Evolutionary conservation across 1,140 invertebrate genomes (phyloP).

Genomic region (Acarapis woodi): DNA sequence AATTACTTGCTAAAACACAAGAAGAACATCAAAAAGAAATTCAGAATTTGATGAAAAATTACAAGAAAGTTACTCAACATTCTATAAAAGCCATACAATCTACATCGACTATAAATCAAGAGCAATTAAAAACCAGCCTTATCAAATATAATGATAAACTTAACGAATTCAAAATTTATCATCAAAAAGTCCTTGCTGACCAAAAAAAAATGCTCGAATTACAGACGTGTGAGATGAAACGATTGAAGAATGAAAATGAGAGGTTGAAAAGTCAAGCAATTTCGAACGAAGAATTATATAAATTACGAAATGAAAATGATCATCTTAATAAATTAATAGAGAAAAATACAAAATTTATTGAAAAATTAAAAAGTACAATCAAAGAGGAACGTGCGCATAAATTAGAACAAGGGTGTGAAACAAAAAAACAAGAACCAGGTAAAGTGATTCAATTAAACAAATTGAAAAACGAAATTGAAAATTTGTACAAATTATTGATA

Average conservation of each 20-base stretch:
- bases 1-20: not conserved
- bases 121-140: not conserved
- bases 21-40: conserved; percentile 3
- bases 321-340: not conserved
- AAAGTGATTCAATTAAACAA: too few species aligned
- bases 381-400: not conserved
- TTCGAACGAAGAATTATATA: not conserved
- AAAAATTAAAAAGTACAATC: not conserved
- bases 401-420: not conserved
- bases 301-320: not conserved
- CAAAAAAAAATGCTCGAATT: not conserved
- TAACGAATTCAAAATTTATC: not conserved
- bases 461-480: too few species aligned
- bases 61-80: not conserved
- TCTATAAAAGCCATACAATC: not conserved
- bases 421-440: too few species aligned
- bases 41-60: not conserved
- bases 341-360: not conserved
- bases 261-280: not conserved
- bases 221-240: not conserved
- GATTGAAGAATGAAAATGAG: not conserved
- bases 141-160: not conserved
- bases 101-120: not conserved
- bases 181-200: not conserved
- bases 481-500: too few species aligned